These are phyloP conservation scores for Abrostola triplasia DNA, from an alignment of 2,888 invertebrate species.

Conservation along the genomic window DNA sequence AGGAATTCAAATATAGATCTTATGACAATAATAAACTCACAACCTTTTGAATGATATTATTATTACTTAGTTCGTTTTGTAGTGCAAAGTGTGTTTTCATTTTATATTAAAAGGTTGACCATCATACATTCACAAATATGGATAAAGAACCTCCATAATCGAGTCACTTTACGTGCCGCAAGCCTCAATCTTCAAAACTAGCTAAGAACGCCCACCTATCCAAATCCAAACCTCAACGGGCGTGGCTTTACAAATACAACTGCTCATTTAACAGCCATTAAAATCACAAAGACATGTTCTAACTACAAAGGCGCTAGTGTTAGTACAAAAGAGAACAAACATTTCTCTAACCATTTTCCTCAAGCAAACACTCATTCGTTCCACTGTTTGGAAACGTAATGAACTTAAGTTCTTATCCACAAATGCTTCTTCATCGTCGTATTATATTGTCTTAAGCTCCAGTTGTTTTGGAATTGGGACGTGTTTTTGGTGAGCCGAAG, in stretches of 20 bases:
- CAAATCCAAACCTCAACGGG: not conserved
- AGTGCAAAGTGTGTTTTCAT: not conserved
- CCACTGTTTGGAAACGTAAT: slow-evolving; percentile 29
- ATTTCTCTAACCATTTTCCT: slow-evolving; percentile 9
- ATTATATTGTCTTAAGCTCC: slow-evolving; percentile 25
- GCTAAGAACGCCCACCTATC: not conserved
- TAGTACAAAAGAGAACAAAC: slow-evolving; percentile 21
- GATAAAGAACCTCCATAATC: not conserved
- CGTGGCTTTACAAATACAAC: not conserved
- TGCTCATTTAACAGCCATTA: not conserved
- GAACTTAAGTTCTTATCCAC: slow-evolving; percentile 24
- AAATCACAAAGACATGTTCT: not conserved
- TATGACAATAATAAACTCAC: slow-evolving; percentile 43
- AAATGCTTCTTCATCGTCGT: slow-evolving; percentile 11
- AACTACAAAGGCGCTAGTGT: slow-evolving; percentile 10
- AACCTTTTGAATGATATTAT: slow-evolving; percentile 43
- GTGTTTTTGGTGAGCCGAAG: slow-evolving; percentile 19
- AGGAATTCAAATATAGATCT: slow-evolving; percentile 60
- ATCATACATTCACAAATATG: no score
- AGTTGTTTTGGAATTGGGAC: not conserved
- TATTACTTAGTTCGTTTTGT: slow-evolving; percentile 22
- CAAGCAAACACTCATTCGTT: slow-evolving; percentile 32
- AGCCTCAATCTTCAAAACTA: not conserved
- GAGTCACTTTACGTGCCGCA: not conserved
- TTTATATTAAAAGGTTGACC: no score